A percentile compares a stretch with the other conserved stretches of the same genome.
Conservation (phyloP, 2,888 invertebrate species). For the Mylabris sibirica region DNA sequence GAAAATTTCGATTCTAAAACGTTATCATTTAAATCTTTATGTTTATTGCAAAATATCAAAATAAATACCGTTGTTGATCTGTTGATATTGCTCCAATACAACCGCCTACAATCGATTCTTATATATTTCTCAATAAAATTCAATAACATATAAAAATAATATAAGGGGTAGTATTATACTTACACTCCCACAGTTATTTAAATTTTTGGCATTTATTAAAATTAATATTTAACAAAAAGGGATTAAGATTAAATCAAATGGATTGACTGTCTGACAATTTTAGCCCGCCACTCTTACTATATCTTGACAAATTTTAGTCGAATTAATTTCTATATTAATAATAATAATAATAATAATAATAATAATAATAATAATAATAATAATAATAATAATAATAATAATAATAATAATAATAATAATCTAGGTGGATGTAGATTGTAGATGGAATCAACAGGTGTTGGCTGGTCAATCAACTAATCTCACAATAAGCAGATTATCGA, state of each 20-base stretch:
- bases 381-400: too few species aligned
- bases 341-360: too few species aligned
- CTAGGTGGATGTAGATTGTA: neutral
- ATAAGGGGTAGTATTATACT: too few species aligned
- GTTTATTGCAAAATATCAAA: neutral
- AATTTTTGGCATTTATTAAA: neutral
- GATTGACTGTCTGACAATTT: neutral
- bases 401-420: too few species aligned
- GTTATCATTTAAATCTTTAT: too few species aligned
- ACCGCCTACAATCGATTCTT: neutral
- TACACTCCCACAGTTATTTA: neutral
- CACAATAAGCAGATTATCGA: neutral
- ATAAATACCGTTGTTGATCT: too few species aligned
- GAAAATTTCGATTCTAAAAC: neutral
- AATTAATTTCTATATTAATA: neutral
- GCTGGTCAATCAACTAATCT: conserved; percentile 4
- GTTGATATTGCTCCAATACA: too few species aligned
- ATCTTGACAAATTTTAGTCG: neutral
- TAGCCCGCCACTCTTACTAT: neutral
- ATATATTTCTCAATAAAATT: too few species aligned
- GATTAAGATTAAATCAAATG: neutral
- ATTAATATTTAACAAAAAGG: neutral
- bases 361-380: too few species aligned
- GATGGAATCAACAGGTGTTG: conserved; percentile 5
- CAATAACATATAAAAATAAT: neutral